Conservation (phyloP, 2,113 vertebrate species). For the Atherinomorus stipes region DNA sequence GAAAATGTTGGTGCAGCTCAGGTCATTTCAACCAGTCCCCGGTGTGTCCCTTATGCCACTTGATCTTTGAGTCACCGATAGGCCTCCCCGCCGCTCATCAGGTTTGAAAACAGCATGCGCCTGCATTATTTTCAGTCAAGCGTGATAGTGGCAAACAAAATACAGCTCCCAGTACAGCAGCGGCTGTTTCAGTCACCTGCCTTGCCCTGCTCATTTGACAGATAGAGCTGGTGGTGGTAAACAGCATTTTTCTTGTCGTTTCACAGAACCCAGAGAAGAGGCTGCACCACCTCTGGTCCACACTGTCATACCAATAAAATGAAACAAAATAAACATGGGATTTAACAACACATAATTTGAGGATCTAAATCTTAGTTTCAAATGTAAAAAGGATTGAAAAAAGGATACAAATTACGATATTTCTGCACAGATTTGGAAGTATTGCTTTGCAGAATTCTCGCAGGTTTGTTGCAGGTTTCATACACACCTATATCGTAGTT, state of each 20-base stretch:
- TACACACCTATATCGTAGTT: too few species aligned
- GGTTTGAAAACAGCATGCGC: slow-evolving; percentile 64
- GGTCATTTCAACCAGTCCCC: slow-evolving; percentile 52
- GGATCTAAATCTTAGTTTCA: too few species aligned
- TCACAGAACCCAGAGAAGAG: slow-evolving; percentile 45
- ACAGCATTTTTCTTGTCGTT: slow-evolving; percentile 35
- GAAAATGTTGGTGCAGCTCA: slow-evolving; percentile 56
- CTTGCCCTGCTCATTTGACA: slow-evolving; percentile 60
- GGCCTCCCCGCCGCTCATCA: slow-evolving; percentile 45
- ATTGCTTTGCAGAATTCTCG: neutral
- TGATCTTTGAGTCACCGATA: slow-evolving; percentile 58
- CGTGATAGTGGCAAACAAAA: slow-evolving; percentile 44
- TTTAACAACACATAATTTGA: neutral
- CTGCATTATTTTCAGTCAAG: slow-evolving; percentile 57
- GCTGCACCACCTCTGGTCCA: slow-evolving; percentile 21
- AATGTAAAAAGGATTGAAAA: too few species aligned
- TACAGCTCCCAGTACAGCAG: slow-evolving; percentile 36
- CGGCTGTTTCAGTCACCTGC: slow-evolving; percentile 33
- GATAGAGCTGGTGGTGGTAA: slow-evolving; percentile 52
- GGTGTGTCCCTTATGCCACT: slow-evolving; percentile 39
- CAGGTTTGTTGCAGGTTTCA: too few species aligned
- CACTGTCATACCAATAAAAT: neutral
- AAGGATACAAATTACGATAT: neutral
- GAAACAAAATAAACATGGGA: neutral
- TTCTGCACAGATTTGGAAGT: neutral